phyloP scores from a whole-genome alignment of 2,113 vertebrate genomes.

The Myotis davidii region DNA sequence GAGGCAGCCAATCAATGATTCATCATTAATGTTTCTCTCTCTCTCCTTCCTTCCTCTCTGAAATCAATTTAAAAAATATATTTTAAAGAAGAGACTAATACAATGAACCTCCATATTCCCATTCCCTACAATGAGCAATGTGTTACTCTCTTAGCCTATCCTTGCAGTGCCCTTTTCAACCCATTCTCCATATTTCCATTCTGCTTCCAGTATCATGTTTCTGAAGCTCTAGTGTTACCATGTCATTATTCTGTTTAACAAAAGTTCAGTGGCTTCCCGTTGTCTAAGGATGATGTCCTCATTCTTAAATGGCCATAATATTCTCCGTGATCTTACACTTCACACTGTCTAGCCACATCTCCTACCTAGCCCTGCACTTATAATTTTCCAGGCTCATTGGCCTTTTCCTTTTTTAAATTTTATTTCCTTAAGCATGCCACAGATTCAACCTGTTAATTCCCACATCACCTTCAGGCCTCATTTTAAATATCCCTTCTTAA shows the following conservation, averaged over 20 bases:
- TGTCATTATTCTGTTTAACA: not conserved
- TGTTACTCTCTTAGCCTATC: not conserved
- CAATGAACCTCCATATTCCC: not conserved
- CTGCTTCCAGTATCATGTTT: not conserved
- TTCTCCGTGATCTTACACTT: not conserved
- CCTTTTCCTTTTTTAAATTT: not conserved
- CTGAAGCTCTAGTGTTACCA: not conserved
- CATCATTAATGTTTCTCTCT: no score
- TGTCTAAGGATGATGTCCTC: not conserved
- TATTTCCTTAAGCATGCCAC: not conserved
- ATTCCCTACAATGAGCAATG: not conserved
- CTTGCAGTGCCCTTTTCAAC: not conserved
- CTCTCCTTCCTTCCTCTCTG: no score
- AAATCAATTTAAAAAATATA: no score
- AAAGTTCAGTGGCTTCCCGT: not conserved
- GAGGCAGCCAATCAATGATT: no score
- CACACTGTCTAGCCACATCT: not conserved
- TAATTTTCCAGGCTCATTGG: not conserved
- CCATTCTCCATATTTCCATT: not conserved
- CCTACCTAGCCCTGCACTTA: not conserved
- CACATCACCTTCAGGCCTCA: not conserved
- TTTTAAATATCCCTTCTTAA: constrained; percentile 30
- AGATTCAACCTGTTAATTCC: not conserved
- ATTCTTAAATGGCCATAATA: not conserved
- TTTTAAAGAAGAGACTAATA: not conserved